Percentiles rank a stretch among this genome's conserved stretches.
phyloP scores from a whole-genome alignment of 2,113 vertebrate genomes.

The Heloderma charlesbogerti region DNA sequence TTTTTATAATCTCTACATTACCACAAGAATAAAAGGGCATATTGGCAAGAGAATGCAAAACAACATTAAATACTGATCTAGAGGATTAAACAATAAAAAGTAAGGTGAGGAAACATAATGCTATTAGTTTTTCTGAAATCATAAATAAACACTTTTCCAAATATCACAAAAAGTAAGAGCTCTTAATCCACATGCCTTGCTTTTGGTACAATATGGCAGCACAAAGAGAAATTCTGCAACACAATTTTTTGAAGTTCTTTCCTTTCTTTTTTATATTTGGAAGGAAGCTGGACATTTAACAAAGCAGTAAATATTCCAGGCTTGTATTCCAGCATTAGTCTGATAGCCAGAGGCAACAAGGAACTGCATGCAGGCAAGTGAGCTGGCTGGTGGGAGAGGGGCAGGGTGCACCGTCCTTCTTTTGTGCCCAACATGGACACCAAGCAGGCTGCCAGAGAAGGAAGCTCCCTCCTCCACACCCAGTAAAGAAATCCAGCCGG shows the following conservation, averaged over 20 bases:
- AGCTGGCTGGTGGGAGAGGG: not conserved
- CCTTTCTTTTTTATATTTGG: not conserved
- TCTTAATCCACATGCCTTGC: conserved; percentile 2
- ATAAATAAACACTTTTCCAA: not conserved
- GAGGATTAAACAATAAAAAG: not conserved
- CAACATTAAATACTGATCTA: not conserved
- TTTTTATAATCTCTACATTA: not conserved
- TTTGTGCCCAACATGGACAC: not conserved
- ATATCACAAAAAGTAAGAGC: not conserved
- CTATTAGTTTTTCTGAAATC: not conserved
- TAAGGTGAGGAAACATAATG: not conserved
- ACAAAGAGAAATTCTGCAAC: conserved; percentile 13
- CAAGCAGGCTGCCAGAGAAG: not conserved
- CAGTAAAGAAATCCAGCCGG: no score
- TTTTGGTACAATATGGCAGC: not conserved
- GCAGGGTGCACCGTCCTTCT: no score
- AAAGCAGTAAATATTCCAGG: conserved; percentile 37
- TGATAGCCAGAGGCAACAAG: not conserved
- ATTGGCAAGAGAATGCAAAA: not conserved
- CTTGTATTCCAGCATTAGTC: not conserved
- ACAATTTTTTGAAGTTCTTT: not conserved
- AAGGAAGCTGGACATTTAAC: conserved; percentile 1
- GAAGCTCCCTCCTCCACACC: not conserved
- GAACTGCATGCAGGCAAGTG: not conserved
- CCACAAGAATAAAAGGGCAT: not conserved